Base-by-base conservation (phyloP, 2,888 invertebrate species). In the Dryobotodes eremita region DNA sequence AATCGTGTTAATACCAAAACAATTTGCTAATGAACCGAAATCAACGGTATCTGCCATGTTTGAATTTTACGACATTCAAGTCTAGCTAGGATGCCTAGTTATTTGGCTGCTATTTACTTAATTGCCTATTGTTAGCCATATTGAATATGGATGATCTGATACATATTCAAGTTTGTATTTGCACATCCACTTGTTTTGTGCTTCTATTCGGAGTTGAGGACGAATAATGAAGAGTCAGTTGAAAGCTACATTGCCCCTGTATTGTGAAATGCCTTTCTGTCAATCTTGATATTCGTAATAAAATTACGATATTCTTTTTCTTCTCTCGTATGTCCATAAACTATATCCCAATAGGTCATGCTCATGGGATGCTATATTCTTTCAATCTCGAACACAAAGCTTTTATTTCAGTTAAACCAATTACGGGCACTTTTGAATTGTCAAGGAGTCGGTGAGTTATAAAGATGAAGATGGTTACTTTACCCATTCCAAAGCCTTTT, bases 131-230 rank as follows among this genome's bases (percentile, higher is more conserved):
- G 89, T 87, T 78, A 79, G 23, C 55, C 48, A 71, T 48, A 66
- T 87, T 87, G 89, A 87, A 87, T 87, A 87, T 89, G 80, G 64
- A 89, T 83, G 75, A n/a, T 66, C 79, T 79, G 74, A 89, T 88
- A 81, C 89, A 89, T 88, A 89, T 87, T 89, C 89, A 88, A 83
- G 83, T 71, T 74, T 46, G 62, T 79, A 83, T 88, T 83, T 74
- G 71, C 86, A 79, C 79, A 86, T 71, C 85, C 77, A 85, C 81
- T 88, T 84, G 89, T 85, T 85, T 87, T 76, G 80, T 65, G 50
- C 64, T 65, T 59, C 75, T 55, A 50, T 48, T 42, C 1, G 23
- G 31, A 71, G 15, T n/a, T 73, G 42, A 71, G 61, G 20, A 64
- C 55, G 72, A 70, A 84, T 84, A 85, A 77, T 83, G 46, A 72